Base-by-base conservation (phyloP, 2,888 invertebrate species). In the Troides oblongomaculatus region DNA sequence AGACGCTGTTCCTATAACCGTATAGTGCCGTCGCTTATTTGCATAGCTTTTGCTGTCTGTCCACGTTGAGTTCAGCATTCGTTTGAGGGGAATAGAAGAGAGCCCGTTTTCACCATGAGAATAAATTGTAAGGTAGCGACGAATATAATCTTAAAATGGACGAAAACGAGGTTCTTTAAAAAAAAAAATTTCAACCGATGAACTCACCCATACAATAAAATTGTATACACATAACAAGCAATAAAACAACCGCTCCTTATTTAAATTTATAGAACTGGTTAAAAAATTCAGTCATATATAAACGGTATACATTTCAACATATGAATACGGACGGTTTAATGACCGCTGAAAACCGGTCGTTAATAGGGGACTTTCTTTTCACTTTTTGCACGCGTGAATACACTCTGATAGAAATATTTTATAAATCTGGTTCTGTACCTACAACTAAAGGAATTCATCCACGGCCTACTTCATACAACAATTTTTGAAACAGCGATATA, bases 341-440 rank as follows among this genome's bases (percentile, higher is more conserved):
- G 73, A 72, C 72, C 71, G 68, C 67, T 68, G 69, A 72, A 70
- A 72, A 72, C 73, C 73, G 72, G 72, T 74, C 74, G 71, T 74
- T 72, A 73, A 75, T 74, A 69, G 66, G 68, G 46, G 71, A 73
- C 73, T 74, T 73, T 73, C 75, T n/a, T 74, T 75, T 76, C 71
- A 59, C 72, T 71, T 73, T 76, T 77, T 75, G 77, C 74, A 75
- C 76, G 78, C 76, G 73, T 76, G 78, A 70, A 62, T 53, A 57
- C 58, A 59, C 63, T 69, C 61, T 70, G 46, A 2, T 69, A 69
- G 18, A n/a, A 56, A 53, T 62, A 57, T 58, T 50, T 60, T 57
- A 21, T n/a, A 21, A 39, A 43, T 58, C 21, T 23, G n/a, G 25
- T 63, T 57, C 57, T 36, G 21, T 57, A 7, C 17, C 25, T 10